These are phyloP conservation scores for Regulus satrapa DNA, from an alignment of 2,113 vertebrate species.

Conservation along the genomic window DNA sequence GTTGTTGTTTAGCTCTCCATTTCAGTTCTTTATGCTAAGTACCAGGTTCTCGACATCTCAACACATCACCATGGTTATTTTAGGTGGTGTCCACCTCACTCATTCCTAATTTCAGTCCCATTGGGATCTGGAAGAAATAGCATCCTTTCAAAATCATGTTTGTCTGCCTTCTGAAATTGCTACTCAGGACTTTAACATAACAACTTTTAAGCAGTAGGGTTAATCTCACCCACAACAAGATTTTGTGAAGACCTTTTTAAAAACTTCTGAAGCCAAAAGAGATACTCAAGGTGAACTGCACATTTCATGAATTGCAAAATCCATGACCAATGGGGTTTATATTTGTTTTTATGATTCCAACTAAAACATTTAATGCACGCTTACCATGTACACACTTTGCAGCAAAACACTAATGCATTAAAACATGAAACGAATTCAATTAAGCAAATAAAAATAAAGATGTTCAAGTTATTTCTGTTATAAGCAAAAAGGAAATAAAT, in stretches of 20 bases:
- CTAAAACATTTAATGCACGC: not conserved
- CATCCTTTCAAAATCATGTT: not conserved
- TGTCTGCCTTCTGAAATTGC: not conserved
- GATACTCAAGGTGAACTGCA: not conserved
- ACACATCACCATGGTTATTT: not conserved
- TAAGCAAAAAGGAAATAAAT: not conserved
- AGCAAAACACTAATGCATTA: not conserved
- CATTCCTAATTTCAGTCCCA: not conserved
- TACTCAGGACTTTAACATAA: not conserved
- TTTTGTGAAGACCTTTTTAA: not conserved
- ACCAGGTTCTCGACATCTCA: not conserved
- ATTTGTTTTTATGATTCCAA: not conserved
- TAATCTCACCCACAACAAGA: not conserved
- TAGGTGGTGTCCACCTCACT: not conserved
- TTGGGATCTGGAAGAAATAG: not conserved
- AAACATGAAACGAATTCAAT: not conserved
- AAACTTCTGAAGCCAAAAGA: not conserved
- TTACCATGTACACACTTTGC: not conserved
- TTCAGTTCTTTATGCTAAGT: not conserved
- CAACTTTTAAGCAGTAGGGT: not conserved
- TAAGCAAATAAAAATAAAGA: not conserved
- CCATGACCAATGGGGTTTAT: not conserved
- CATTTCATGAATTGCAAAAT: not conserved
- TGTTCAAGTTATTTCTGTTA: not conserved
- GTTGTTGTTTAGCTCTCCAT: not conserved